Evolutionary conservation across 2,797 vertebrate species (phyloP).

Genomic region (Gobionotothen gibberifrons): DNA sequence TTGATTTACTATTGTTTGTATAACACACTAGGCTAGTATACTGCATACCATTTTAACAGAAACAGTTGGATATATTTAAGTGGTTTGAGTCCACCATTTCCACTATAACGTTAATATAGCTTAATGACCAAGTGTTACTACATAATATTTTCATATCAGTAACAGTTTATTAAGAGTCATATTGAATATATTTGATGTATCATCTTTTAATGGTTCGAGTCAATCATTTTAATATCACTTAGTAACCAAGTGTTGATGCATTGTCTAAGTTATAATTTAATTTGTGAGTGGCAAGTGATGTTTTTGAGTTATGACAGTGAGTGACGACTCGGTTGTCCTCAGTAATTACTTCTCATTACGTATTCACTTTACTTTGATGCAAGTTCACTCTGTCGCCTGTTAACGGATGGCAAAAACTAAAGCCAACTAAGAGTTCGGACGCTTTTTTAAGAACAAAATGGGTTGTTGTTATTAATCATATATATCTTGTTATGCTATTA

Average conservation of each 20-base stretch:
- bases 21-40: background rate
- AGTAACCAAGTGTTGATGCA: no score
- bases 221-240: background rate
- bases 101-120: no score
- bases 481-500: background rate
- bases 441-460: background rate
- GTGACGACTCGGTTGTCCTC: background rate
- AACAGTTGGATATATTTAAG: background rate
- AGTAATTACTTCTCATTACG: conserved; percentile 40
- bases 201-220: background rate
- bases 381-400: background rate
- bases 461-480: background rate
- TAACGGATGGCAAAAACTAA: background rate
- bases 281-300: background rate
- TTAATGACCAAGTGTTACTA: background rate
- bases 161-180: background rate
- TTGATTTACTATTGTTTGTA: background rate
- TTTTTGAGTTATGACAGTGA: background rate
- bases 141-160: background rate
- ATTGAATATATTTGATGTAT: background rate
- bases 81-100: background rate
- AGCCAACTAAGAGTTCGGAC: background rate
- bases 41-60: background rate
- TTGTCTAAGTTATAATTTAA: background rate
- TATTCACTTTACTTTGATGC: conserved; percentile 26